Conservation (phyloP, 2,113 vertebrate genomes). For the Indicator indicator region DNA sequence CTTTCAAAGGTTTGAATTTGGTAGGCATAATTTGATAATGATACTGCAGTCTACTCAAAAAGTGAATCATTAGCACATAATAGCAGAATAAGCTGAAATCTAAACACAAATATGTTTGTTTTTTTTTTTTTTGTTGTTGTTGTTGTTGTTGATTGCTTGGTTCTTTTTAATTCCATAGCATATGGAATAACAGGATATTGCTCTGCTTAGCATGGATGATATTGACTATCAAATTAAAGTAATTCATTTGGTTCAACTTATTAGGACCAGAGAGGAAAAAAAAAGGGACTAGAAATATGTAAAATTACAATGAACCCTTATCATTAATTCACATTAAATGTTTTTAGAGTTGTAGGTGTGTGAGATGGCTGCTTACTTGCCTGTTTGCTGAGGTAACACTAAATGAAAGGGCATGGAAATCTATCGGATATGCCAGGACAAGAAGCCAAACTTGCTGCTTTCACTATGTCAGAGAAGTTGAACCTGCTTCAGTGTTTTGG, state of each 20-base stretch:
- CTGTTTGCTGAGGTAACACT: rapidly evolving
- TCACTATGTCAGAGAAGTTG: background rate
- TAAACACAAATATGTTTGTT: background rate
- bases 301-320: background rate
- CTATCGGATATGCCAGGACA: background rate
- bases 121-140: too few species aligned
- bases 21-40: background rate
- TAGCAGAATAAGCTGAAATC: background rate
- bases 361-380: background rate
- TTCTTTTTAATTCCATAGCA: background rate
- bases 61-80: background rate
- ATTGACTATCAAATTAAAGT: background rate
- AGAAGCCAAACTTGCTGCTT: background rate
- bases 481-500: background rate
- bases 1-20: background rate
- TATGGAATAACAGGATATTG: background rate
- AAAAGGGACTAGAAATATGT: background rate
- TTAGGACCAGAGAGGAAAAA: background rate
- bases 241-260: background rate
- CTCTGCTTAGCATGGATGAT: background rate
- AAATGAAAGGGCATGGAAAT: background rate
- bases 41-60: background rate
- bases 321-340: background rate
- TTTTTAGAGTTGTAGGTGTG: background rate
- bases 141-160: too few species aligned